Conservation (phyloP, 1,140 invertebrate genomes). For the Drosophila arizonae region DNA sequence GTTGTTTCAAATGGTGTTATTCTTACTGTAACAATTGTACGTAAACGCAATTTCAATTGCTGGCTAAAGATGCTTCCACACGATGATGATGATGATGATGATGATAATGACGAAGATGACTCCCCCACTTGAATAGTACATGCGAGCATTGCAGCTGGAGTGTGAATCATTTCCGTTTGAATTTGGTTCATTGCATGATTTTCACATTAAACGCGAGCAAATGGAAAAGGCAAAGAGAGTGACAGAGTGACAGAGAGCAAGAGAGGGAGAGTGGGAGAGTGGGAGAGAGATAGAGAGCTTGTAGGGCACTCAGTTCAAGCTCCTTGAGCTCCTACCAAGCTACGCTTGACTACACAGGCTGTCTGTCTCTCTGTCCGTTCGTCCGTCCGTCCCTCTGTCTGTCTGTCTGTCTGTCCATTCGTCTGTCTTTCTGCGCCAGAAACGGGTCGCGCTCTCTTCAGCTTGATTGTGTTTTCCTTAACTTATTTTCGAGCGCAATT, state of each 20-base stretch:
- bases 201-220: slow-evolving; percentile 67
- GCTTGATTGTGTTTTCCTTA: slow-evolving; percentile 71
- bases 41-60: slow-evolving; percentile 70
- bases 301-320: slow-evolving; percentile 26
- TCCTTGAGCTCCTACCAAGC: slow-evolving; percentile 32
- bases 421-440: background rate
- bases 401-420: background rate
- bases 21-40: slow-evolving; percentile 66
- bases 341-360: slow-evolving; percentile 32
- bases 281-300: background rate
- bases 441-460: slow-evolving; percentile 40
- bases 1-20: slow-evolving; percentile 64
- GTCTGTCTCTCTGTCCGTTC: background rate
- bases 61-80: slow-evolving; percentile 15
- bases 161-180: slow-evolving; percentile 80
- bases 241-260: background rate
- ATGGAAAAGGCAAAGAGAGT: slow-evolving; percentile 1
- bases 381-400: background rate
- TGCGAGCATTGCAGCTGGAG: slow-evolving; percentile 57
- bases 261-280: background rate
- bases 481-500: slow-evolving; percentile 74
- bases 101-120: slow-evolving; percentile 7
- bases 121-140: slow-evolving; percentile 11
- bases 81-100: slow-evolving; percentile 10
- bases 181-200: slow-evolving; percentile 81